phyloP scores from a whole-genome alignment of 2,113 vertebrate genomes.

The Plectropomus leopardus region DNA sequence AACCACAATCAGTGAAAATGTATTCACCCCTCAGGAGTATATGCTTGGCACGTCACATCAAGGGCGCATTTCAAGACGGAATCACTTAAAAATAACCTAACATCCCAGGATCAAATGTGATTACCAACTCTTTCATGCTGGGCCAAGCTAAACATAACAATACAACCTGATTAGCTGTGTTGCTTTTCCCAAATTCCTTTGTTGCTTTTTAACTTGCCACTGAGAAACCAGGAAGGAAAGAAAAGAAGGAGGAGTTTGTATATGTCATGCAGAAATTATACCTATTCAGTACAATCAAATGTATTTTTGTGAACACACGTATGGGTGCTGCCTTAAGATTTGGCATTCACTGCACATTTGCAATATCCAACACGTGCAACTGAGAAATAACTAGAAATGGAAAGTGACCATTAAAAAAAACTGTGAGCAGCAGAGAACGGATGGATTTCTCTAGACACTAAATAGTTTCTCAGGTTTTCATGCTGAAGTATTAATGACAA shows the following conservation, averaged over 20 bases:
- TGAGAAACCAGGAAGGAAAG: background rate
- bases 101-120: conserved; percentile 53
- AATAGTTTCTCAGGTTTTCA: background rate
- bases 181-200: background rate
- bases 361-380: background rate
- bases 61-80: conserved; percentile 31
- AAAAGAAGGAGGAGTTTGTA: background rate
- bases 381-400: background rate
- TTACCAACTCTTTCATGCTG: conserved; percentile 58
- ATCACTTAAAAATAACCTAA: conserved; percentile 39
- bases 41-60: conserved; percentile 2
- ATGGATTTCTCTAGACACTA: conserved; percentile 11
- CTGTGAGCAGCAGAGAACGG: background rate
- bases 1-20: conserved; percentile 29
- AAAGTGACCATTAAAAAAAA: conserved; percentile 5
- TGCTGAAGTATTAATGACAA: conserved; percentile 16
- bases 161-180: conserved; percentile 45
- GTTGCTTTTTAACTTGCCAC: conserved; percentile 5
- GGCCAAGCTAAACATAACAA: conserved; percentile 48
- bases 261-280: conserved; percentile 9
- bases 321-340: background rate
- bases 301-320: background rate
- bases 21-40: conserved; percentile 4
- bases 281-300: background rate
- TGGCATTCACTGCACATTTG: background rate